phyloP scores from a whole-genome alignment of 2,113 vertebrate species.

The Misgurnus mizolepis region DNA sequence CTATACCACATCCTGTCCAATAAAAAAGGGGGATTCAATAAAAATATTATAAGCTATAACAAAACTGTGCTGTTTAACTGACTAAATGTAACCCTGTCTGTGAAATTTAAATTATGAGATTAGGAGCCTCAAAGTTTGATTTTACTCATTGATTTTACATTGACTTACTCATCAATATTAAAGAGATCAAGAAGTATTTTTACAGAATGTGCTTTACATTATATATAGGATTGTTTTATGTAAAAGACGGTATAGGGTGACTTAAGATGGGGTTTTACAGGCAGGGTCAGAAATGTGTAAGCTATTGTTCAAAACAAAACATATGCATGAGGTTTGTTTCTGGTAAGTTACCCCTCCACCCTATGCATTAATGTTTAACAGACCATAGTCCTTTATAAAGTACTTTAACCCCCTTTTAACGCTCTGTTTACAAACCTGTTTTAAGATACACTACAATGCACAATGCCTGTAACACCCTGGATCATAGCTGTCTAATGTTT shows the following conservation, averaged over 20 bases:
- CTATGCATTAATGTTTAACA: conserved; percentile 53
- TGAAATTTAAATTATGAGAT: too few species aligned
- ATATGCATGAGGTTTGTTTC: conserved; percentile 22
- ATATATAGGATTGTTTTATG: too few species aligned
- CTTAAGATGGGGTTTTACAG: too few species aligned
- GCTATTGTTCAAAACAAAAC: conserved; percentile 18
- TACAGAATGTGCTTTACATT: not conserved
- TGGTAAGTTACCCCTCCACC: conserved; percentile 16
- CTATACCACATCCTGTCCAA: not conserved
- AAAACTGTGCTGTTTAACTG: too few species aligned
- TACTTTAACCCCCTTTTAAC: conserved; percentile 48
- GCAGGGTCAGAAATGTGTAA: not conserved
- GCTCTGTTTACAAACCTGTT: conserved; percentile 41
- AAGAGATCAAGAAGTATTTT: not conserved
- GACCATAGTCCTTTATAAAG: conserved; percentile 16
- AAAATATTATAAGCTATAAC: too few species aligned
- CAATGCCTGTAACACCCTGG: conserved; percentile 6
- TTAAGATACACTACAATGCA: conserved; percentile 9
- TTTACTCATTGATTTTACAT: too few species aligned
- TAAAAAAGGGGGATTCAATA: too few species aligned
- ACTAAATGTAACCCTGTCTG: too few species aligned
- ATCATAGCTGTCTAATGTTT: conserved; percentile 32
- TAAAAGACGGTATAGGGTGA: too few species aligned
- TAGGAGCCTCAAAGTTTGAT: too few species aligned
- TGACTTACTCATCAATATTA: not conserved